phyloP scores from a whole-genome alignment of 2,797 vertebrate species.

The Platalea minor region DNA sequence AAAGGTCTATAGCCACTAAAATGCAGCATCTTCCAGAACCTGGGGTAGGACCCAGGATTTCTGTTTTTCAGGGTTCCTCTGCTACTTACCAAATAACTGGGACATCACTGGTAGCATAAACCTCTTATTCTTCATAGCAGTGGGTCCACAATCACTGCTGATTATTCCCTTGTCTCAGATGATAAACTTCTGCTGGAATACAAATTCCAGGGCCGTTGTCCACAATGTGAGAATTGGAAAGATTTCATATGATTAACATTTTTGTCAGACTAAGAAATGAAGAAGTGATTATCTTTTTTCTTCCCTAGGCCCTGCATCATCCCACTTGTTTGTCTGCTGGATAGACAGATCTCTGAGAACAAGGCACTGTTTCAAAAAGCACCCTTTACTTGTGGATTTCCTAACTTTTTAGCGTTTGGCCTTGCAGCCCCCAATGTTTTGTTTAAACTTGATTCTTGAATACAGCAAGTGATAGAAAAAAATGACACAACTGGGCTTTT shows the following conservation, averaged over 20 bases:
- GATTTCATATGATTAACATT: background rate
- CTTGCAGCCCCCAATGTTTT: background rate
- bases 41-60: background rate
- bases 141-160: background rate
- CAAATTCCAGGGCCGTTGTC: background rate
- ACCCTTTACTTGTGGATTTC: background rate
- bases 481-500: background rate
- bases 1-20: background rate
- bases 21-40: background rate
- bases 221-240: background rate
- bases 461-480: background rate
- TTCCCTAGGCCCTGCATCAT: background rate
- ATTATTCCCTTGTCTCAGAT: background rate
- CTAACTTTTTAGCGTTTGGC: background rate
- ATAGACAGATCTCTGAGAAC: background rate
- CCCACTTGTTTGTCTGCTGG: background rate
- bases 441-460: background rate
- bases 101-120: fast-evolving
- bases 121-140: background rate
- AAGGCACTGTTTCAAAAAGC: background rate
- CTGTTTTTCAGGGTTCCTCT: background rate
- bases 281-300: background rate
- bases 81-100: background rate
- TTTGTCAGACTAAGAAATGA: conserved; percentile 44
- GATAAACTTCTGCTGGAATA: background rate